Percentiles rank a stretch among this genome's conserved stretches.
Evolutionary conservation across 2,797 vertebrate genomes (phyloP).

Genomic region (Pangasius krempfi): DNA sequence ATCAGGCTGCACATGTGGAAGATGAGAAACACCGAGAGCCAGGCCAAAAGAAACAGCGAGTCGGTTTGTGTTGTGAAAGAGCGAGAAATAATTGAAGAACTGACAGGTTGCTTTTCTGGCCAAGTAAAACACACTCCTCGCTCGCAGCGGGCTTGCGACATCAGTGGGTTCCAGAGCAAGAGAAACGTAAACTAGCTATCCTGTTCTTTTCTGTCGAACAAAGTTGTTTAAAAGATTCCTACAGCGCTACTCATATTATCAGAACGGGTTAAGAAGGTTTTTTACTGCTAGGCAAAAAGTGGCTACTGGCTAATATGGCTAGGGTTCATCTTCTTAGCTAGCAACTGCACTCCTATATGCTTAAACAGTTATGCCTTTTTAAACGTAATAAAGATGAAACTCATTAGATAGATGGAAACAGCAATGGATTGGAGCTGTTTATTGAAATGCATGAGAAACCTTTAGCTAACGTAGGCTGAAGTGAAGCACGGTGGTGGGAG

Average conservation of each 20-base stretch:
- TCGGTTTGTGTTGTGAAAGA: neutral
- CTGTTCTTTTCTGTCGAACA: no score
- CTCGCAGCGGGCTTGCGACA: neutral
- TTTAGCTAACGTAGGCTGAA: no score
- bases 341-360: neutral
- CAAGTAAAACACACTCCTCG: neutral
- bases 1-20: neutral
- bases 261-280: neutral
- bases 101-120: neutral
- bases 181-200: neutral
- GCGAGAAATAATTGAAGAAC: neutral
- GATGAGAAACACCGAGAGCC: neutral
- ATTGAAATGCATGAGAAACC: neutral
- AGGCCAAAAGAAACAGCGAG: neutral
- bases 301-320: neutral
- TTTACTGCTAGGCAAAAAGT: neutral
- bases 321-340: neutral
- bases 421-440: neutral
- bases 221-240: neutral
- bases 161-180: neutral
- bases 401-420: neutral
- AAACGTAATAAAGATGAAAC: neutral
- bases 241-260: neutral
- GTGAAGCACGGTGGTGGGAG: neutral
- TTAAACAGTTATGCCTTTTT: neutral